A percentile compares a stretch with the other conserved stretches of the same genome.
Conservation (phyloP, 2,113 vertebrate species). For the Otis tarda region DNA sequence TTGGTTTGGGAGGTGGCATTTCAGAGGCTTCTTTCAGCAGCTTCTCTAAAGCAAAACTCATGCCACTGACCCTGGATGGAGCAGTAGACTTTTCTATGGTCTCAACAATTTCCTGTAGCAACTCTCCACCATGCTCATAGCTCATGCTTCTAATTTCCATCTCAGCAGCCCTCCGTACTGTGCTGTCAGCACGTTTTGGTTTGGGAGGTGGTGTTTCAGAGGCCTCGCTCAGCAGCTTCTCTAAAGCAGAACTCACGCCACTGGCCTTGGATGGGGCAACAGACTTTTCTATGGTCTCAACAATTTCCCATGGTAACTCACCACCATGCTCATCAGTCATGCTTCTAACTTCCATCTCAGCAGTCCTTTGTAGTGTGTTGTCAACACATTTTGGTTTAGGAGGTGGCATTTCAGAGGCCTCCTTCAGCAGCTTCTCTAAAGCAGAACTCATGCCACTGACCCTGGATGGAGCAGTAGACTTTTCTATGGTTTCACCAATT, state of each 20-base stretch:
- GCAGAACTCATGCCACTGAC: background rate
- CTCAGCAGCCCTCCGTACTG: background rate
- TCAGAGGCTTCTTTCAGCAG: background rate
- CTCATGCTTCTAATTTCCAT: background rate
- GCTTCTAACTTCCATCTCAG: background rate
- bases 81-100: background rate
- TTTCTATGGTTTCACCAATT: background rate
- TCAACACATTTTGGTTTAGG: background rate
- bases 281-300: constrained; percentile 16
- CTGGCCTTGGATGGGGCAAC: background rate
- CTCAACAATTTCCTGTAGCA: background rate
- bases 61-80: background rate
- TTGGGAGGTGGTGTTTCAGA: background rate
- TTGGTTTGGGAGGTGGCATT: background rate
- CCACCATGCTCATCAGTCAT: background rate
- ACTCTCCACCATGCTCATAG: fast-evolving
- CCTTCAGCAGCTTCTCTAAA: background rate
- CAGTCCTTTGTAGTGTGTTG: background rate
- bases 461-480: background rate
- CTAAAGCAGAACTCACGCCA: background rate
- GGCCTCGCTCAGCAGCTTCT: background rate
- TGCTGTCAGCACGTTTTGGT: background rate
- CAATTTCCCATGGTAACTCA: background rate
- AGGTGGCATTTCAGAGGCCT: background rate
- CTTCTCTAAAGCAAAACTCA: background rate